Conservation (phyloP, 1,140 invertebrate species). For the Leptoteleia sp. region DNA sequence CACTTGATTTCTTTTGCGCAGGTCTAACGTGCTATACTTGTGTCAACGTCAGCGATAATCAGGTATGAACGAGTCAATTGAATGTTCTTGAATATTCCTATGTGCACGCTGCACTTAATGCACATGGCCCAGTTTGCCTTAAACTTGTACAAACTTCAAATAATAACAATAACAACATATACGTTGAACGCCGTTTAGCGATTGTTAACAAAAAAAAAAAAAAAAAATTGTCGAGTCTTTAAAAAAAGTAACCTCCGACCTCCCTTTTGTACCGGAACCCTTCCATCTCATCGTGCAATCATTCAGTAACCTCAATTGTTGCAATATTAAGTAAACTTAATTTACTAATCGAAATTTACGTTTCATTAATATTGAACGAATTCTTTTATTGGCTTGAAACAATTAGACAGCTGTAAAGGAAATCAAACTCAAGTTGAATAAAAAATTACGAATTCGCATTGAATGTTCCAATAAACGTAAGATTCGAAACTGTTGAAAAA, state of each 20-base stretch:
- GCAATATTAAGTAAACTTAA: too few relatives aligned
- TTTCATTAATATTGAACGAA: too few relatives aligned
- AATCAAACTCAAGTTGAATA: too few relatives aligned
- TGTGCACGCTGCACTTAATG: conserved; percentile 61
- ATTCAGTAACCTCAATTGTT: too few relatives aligned
- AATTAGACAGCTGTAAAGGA: too few relatives aligned
- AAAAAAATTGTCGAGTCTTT: conserved; percentile 38
- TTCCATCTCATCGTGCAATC: not conserved
- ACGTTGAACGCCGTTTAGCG: conserved; percentile 27
- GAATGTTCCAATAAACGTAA: not conserved
- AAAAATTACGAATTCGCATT: not conserved
- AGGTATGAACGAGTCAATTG: conserved; percentile 78
- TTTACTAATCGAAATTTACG: too few relatives aligned
- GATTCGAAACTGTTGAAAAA: not conserved
- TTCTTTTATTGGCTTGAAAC: too few relatives aligned
- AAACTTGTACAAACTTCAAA: conserved; percentile 28
- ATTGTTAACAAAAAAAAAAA: not conserved
- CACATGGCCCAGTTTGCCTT: conserved; percentile 50
- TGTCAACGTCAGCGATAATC: conserved; percentile 86
- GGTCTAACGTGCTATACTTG: conserved; percentile 86
- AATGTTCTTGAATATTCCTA: conserved; percentile 70
- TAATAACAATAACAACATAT: conserved; percentile 17
- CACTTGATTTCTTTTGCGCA: conserved; percentile 72
- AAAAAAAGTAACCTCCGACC: conserved; percentile 29
- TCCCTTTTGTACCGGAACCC: not conserved